Evolutionary conservation across 2,797 vertebrate species (phyloP).

Genomic region (Mergus octosetaceus): DNA sequence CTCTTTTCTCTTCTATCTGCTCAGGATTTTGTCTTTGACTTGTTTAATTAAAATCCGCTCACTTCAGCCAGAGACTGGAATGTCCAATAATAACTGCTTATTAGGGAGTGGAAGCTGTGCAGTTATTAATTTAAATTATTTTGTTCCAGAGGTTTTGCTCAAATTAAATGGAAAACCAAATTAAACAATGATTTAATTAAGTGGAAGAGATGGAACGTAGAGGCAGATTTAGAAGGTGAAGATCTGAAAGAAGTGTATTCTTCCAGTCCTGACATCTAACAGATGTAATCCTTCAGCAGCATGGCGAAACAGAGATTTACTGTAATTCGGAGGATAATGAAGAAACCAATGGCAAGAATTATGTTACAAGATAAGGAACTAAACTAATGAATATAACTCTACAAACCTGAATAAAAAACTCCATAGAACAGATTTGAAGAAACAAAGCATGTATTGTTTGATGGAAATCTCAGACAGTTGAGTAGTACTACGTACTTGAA

Average conservation of each 20-base stretch:
- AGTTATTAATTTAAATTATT: slow-evolving; percentile 73
- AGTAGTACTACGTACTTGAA: neutral
- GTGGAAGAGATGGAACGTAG: slow-evolving; percentile 33
- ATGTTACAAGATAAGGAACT: slow-evolving; percentile 53
- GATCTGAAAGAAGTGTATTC: slow-evolving; percentile 40
- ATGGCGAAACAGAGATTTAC: slow-evolving; percentile 18
- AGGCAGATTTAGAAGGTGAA: slow-evolving; percentile 52
- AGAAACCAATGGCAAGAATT: slow-evolving; percentile 47
- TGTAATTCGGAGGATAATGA: slow-evolving; percentile 60
- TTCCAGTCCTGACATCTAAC: slow-evolving; percentile 55
- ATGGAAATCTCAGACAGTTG: neutral
- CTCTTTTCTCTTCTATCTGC: slow-evolving; percentile 21
- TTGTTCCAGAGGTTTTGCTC: slow-evolving; percentile 65
- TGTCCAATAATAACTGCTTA: slow-evolving; percentile 64
- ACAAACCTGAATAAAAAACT: slow-evolving; percentile 2
- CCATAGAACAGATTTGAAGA: slow-evolving; percentile 31
- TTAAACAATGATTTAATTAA: slow-evolving; percentile 73
- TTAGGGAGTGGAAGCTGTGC: slow-evolving; percentile 50
- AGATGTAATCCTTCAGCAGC: slow-evolving; percentile 65
- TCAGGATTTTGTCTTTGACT: slow-evolving; percentile 56
- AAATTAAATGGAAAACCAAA: slow-evolving; percentile 66
- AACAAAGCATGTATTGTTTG: slow-evolving; percentile 39
- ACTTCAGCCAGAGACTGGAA: slow-evolving; percentile 28
- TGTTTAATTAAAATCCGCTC: slow-evolving; percentile 66
- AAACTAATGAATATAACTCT: slow-evolving; percentile 37